Evolutionary conservation across 1,140 invertebrate genomes (phyloP), one percentile per base, ranked within the genome.

Genomic region (Holotrichia oblita): DNA sequence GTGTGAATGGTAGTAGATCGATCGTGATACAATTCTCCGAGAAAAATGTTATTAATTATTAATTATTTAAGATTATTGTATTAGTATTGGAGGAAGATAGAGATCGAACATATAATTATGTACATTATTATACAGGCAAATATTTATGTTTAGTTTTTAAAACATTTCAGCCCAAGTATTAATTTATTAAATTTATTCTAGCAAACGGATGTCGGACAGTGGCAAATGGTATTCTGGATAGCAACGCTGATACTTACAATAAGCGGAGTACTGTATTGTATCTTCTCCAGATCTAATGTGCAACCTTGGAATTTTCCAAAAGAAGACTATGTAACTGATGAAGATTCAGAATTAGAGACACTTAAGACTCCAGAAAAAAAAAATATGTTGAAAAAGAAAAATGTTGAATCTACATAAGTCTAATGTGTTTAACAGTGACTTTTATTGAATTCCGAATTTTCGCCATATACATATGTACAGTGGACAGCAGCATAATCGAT

Each of bases 121-220:
- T n/a, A n/a, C n/a, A n/a, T n/a, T n/a, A n/a, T n/a, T n/a, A n/a
- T n/a, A n/a, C n/a, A n/a, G n/a, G n/a, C n/a, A n/a, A 4, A 34
- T 34, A 34, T 34, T 2, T 4, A n/a, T 17, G 7, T 48, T 48
- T 48, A 42, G 8, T 42, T 42, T 42, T 9, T 42, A 14, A 55
- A 14, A 55, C n/a, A 3, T 55, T 55, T n/a, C n/a, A n/a, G n/a
- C 14, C 14, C 14, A 6, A 17, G 0, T n/a, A n/a, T 2, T 17
- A 2, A 34, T 17, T 0, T 4, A 74, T 64, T 41, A 44, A 78
- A 78, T 79, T n/a, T 17, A 17, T 81, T 74, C 82, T 86, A 87
- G 0, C 81, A 93, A 92, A 91, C 93, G 92, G 92, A 91, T 0
- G 88, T 91, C 34, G 87, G 87, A 1, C 91, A 92, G 79, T 93